Percentiles rank a stretch among this genome's conserved stretches.
These are phyloP conservation scores for Phortica okadai DNA, from an alignment of 2,888 invertebrate genomes.

Conservation along the genomic window DNA sequence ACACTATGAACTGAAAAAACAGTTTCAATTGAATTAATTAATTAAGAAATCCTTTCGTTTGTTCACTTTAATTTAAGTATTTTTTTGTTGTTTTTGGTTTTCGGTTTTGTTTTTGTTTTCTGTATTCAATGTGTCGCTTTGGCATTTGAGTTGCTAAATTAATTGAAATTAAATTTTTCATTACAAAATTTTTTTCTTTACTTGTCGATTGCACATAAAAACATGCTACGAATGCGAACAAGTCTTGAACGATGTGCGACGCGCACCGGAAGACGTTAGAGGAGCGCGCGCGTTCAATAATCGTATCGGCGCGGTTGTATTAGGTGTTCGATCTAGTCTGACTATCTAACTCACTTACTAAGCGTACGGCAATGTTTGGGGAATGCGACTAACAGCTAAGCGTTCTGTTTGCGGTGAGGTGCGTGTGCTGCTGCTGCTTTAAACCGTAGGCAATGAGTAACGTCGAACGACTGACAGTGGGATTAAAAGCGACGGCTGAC, in stretches of 20 bases:
- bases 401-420: constrained; percentile 25
- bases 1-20: constrained; percentile 6
- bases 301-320: too few species aligned
- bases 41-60: constrained; percentile 20
- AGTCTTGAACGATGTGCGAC: constrained; percentile 28
- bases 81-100: neutral
- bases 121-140: neutral
- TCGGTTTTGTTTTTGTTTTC: neutral
- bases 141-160: constrained; percentile 1
- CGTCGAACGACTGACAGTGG: constrained; percentile 66
- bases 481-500: constrained; percentile 50
- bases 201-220: neutral
- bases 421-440: neutral
- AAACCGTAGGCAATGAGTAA: constrained; percentile 63
- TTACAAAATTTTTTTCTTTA: constrained; percentile 4
- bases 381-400: constrained; percentile 15
- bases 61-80: neutral
- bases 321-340: neutral
- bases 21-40: neutral
- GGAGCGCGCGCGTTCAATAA: constrained; percentile 18
- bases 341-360: neutral
- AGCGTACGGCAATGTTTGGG: neutral
- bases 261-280: constrained; percentile 13
- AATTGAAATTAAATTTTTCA: constrained; percentile 20
- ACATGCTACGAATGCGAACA: neutral